Percentiles rank a stretch among this genome's conserved stretches.
Evolutionary conservation across 2,113 vertebrate genomes (phyloP).

Genomic region (Strix aluco): DNA sequence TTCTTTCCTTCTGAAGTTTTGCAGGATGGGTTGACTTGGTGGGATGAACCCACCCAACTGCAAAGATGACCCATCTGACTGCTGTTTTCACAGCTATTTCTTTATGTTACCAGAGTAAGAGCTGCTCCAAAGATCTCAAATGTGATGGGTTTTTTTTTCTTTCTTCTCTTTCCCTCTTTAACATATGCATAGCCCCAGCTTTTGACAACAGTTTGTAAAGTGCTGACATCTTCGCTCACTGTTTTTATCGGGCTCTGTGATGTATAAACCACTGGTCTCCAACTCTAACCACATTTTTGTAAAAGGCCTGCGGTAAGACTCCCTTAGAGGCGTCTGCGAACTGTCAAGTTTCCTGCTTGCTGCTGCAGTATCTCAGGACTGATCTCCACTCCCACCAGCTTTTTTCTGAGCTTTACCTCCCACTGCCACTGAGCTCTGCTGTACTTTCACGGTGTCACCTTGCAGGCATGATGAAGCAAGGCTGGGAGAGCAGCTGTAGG

Average conservation of each 20-base stretch:
- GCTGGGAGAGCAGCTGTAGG: rapidly evolving
- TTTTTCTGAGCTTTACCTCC: neutral
- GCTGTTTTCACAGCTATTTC: neutral
- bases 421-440: neutral
- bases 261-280: neutral
- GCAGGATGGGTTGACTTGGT: neutral
- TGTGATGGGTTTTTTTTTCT: neutral
- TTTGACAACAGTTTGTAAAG: neutral
- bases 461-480: neutral
- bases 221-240: neutral
- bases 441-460: neutral
- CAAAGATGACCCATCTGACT: neutral
- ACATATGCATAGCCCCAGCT: neutral
- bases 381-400: neutral
- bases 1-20: neutral
- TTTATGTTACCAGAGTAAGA: neutral
- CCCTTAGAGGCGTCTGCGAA: neutral
- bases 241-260: neutral
- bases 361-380: neutral
- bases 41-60: neutral
- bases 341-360: neutral
- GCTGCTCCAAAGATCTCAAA: neutral
- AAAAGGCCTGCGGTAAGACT: neutral
- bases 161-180: neutral
- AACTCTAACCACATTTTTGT: neutral